A percentile compares a stretch with the other conserved stretches of the same genome.
Conservation (phyloP, 2,797 vertebrate genomes). For the Carcharodon carcharias region DNA sequence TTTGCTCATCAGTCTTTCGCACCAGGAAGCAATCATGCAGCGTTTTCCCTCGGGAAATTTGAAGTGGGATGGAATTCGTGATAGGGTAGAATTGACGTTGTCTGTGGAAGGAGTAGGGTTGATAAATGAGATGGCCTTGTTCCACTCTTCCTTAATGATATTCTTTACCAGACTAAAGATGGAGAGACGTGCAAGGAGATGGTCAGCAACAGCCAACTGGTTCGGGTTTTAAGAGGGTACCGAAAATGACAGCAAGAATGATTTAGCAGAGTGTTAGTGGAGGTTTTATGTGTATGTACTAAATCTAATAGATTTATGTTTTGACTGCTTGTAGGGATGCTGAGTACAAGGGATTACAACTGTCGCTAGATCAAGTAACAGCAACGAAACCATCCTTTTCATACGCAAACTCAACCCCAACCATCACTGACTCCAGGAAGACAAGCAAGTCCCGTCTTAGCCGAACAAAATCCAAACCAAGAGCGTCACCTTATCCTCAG, state of each 20-base stretch:
- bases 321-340: conserved; percentile 67
- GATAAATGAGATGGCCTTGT: neutral
- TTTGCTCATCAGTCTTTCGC: neutral
- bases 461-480: conserved; percentile 77
- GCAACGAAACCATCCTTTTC: conserved; percentile 75
- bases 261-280: neutral
- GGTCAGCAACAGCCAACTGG: neutral
- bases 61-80: neutral
- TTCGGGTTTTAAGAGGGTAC: neutral
- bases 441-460: conserved; percentile 69
- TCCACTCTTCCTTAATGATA: neutral
- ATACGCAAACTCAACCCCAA: conserved; percentile 65
- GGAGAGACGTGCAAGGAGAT: neutral
- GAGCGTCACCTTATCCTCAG: conserved; percentile 89
- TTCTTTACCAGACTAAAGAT: neutral
- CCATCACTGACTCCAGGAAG: conserved; percentile 70
- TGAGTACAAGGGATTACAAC: conserved; percentile 92
- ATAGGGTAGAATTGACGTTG: neutral
- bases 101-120: neutral
- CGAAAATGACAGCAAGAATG: neutral
- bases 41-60: neutral
- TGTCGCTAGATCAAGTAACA: conserved; percentile 88
- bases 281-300: neutral
- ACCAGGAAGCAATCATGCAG: neutral
- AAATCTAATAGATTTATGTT: neutral